These are phyloP conservation scores for Schizotus pectinicornis DNA, from an alignment of 2,888 invertebrate genomes.

Conservation along the genomic window DNA sequence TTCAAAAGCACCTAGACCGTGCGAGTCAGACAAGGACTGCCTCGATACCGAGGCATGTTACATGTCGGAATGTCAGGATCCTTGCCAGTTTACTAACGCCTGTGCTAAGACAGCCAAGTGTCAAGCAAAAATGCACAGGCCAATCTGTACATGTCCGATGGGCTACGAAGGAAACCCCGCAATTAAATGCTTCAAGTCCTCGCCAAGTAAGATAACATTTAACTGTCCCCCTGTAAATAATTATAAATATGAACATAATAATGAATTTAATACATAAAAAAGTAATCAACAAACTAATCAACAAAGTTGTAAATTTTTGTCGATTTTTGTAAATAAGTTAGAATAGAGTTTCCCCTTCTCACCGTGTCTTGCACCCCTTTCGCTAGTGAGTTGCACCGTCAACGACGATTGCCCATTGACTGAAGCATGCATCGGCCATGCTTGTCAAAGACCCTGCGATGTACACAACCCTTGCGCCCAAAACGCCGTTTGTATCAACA, in stretches of 20 bases:
- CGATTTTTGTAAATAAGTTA: slow-evolving; percentile 35
- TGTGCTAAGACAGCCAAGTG: slow-evolving; percentile 80
- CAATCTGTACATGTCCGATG: slow-evolving; percentile 80
- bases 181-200: slow-evolving; percentile 76
- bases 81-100: slow-evolving; percentile 80
- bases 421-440: slow-evolving; percentile 84
- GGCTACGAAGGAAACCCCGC: slow-evolving; percentile 84
- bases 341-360: slow-evolving; percentile 39
- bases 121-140: slow-evolving; percentile 81
- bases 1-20: slow-evolving; percentile 76
- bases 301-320: slow-evolving; percentile 24
- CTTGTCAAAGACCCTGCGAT: slow-evolving; percentile 87
- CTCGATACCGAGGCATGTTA: slow-evolving; percentile 83
- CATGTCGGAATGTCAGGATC: slow-evolving; percentile 81
- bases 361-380: slow-evolving; percentile 45
- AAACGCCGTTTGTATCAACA: slow-evolving; percentile 86
- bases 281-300: slow-evolving; percentile 24
- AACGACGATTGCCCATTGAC: slow-evolving; percentile 86
- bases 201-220: slow-evolving; percentile 72
- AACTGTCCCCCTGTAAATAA: slow-evolving; percentile 23
- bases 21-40: slow-evolving; percentile 84
- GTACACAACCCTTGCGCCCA: slow-evolving; percentile 83
- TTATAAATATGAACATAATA: neutral
- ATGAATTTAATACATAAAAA: slow-evolving; percentile 21
- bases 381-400: slow-evolving; percentile 82